These are phyloP conservation scores for Hemicrepidius hirtus DNA, from an alignment of 2,888 invertebrate genomes.

Conservation along the genomic window DNA sequence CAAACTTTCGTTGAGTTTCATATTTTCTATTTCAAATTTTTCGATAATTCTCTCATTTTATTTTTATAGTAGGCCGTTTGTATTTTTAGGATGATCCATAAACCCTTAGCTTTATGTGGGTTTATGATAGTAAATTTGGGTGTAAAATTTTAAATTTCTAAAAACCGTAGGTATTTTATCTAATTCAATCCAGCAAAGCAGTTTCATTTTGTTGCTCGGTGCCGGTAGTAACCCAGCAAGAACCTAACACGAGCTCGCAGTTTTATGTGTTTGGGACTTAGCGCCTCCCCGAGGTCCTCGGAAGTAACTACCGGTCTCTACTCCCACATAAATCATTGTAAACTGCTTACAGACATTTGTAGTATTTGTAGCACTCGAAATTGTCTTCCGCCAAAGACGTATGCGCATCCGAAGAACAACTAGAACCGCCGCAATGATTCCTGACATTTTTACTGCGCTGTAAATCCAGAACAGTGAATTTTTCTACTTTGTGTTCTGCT, in stretches of 20 bases:
- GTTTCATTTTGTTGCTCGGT: conserved; percentile 35
- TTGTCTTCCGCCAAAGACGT: conserved; percentile 53
- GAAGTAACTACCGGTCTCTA: conserved; percentile 52
- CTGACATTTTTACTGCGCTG: conserved; percentile 46
- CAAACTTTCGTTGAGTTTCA: no score
- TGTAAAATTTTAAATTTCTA: conserved; percentile 28
- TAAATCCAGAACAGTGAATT: conserved; percentile 50
- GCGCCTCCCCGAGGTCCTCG: conserved; percentile 45
- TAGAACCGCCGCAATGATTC: conserved; percentile 45
- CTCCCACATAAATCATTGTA: conserved; percentile 53
- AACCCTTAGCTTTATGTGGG: no score
- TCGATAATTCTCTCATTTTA: no score
- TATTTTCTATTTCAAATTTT: no score
- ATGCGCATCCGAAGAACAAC: conserved; percentile 48
- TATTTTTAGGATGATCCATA: neutral
- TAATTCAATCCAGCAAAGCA: conserved; percentile 40
- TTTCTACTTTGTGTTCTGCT: conserved; percentile 51
- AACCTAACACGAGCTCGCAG: conserved; percentile 39
- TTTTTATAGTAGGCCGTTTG: neutral
- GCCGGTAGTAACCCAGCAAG: conserved; percentile 39
- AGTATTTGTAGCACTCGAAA: conserved; percentile 52
- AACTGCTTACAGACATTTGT: conserved; percentile 52
- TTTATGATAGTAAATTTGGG: no score
- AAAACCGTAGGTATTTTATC: conserved; percentile 32
- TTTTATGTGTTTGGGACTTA: conserved; percentile 52